Base-by-base conservation (phyloP, 1,140 invertebrate genomes). In the Chrysomallon squamiferum region DNA sequence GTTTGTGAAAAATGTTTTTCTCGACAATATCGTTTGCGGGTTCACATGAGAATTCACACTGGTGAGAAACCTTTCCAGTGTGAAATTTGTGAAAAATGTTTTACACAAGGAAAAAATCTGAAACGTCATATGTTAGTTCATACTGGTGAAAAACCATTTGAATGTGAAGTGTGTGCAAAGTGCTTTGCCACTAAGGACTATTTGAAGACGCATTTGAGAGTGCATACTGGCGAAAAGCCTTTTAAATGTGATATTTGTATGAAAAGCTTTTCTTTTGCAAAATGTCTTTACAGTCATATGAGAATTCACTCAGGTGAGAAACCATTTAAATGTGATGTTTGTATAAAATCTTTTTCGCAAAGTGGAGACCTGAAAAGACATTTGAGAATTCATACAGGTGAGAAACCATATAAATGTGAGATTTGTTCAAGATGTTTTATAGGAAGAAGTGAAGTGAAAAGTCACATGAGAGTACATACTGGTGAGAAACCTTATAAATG, bases 311-410 rank as follows among this genome's bases (percentile, higher is more conserved):
- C 95, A 0, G 95, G 96, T 76, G 94, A 95, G 72, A 97, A 97
- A 82, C 95, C 95, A 0, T 96, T 96, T 86, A 92, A 95, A 77
- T 97, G 95, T 79, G 87, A 91, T 61, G 91, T 91, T 0, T 97
- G 95, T 76, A 92, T 92, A 30, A 95, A 95, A 82, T 92, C 93
- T 1, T 95, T 95, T 82, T 89, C 93, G 33, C 88, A 93, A 62
- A 94, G 94, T 77, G 95, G 93, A 85, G 93, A 95, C 81, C 87
- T 95, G 29, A 86, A 93, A 64, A 89, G 93, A 64, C 94, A 95
- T 79, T 15, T 29, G 3, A n/a, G 43, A 2, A 59, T 25, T 30
- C 63, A 65, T 41, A 59, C 63, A 2, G 63, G 63, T 2, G 43
- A 3, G 22, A 65, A 65, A 30, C 63, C 63, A 2, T 65, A 59